Conservation (phyloP, 2,113 vertebrate species). For the Callipepla californica region DNA sequence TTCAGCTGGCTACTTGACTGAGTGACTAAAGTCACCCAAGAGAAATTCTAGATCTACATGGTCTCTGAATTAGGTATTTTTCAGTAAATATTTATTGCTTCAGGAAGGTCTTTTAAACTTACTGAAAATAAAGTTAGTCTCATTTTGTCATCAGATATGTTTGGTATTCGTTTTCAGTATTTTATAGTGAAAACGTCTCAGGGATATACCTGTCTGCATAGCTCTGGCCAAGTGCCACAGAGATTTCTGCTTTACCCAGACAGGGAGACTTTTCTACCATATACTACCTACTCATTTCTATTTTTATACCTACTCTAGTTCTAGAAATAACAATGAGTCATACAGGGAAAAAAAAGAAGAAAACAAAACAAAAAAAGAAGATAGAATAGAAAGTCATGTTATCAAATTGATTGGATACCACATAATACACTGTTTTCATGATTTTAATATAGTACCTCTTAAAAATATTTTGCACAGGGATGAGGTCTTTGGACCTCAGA, state of each 20-base stretch:
- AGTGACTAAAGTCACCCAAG: not conserved
- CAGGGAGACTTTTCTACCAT: not conserved
- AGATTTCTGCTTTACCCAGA: not conserved
- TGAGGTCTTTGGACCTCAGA: not conserved
- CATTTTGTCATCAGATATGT: not conserved
- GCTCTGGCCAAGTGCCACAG: not conserved
- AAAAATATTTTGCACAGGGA: not conserved
- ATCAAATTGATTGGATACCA: not conserved
- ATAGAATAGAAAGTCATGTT: not conserved
- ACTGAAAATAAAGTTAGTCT: conserved; percentile 10
- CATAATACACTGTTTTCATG: not conserved
- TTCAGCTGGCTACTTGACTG: not conserved
- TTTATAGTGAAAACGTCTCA: not conserved
- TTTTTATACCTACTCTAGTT: not conserved
- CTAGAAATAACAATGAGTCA: not conserved
- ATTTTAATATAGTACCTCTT: not conserved
- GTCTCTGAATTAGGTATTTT: not conserved
- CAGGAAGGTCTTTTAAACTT: conserved; percentile 17
- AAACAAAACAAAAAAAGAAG: not conserved
- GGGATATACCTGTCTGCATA: not conserved
- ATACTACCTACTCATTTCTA: not conserved
- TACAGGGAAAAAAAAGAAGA: not conserved
- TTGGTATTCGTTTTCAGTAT: conserved; percentile 11
- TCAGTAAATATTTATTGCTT: conserved; percentile 29
- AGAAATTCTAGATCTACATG: not conserved